These are phyloP conservation scores for Phenacoccus solenopsis DNA, from an alignment of 1,140 invertebrate genomes.

Conservation along the genomic window DNA sequence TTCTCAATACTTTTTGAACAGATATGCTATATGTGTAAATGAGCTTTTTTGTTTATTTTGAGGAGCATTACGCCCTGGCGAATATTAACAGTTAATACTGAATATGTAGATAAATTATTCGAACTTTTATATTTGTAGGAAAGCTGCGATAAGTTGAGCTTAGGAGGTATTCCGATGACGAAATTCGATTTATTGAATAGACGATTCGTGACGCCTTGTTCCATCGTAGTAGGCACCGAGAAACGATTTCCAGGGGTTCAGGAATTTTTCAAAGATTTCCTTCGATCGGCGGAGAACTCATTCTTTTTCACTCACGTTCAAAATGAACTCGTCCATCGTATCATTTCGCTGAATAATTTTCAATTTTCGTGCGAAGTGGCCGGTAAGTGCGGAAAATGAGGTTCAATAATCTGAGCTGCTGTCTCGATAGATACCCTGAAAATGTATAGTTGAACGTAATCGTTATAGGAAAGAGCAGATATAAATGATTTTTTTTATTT, in stretches of 20 bases:
- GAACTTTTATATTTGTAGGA: not conserved
- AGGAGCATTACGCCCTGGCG: too few species aligned
- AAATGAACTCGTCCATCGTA: not conserved
- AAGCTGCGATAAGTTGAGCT: too few species aligned
- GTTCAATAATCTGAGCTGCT: too few species aligned
- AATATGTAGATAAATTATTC: too few species aligned
- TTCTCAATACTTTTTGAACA: too few species aligned
- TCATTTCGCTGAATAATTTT: not conserved
- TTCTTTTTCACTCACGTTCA: not conserved
- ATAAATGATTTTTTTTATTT: too few species aligned
- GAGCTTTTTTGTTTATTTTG: too few species aligned
- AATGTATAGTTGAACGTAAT: too few species aligned
- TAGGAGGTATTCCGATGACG: not conserved
- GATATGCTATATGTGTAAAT: too few species aligned
- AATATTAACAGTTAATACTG: too few species aligned
- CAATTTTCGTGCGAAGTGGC: not conserved
- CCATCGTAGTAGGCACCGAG: not conserved
- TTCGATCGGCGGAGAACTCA: not conserved
- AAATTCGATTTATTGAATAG: not conserved
- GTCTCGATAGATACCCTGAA: too few species aligned
- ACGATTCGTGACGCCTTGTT: not conserved
- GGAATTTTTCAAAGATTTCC: conserved; percentile 11
- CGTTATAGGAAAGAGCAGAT: too few species aligned
- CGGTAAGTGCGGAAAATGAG: not conserved
- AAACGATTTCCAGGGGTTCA: conserved; percentile 5